Base-by-base conservation (phyloP, 1,140 invertebrate genomes). In the Tigriopus japonicus region DNA sequence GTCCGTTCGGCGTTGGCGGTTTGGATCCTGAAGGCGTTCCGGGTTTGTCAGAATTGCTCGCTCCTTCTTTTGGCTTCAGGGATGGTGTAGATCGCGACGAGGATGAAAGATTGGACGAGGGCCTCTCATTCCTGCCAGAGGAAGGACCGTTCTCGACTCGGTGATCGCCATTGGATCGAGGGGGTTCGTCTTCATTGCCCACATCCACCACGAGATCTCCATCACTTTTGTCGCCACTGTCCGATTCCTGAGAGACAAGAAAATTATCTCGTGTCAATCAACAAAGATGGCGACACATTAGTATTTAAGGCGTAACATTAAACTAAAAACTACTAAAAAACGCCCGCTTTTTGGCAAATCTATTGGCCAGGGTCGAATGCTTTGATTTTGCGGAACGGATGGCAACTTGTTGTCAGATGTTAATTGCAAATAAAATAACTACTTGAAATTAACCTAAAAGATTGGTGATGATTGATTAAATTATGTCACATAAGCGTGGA, bases 161-260 rank as follows among this genome's bases (percentile, higher is more conserved):
- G 64, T 59, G 49, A 42, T 65, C 49, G 9, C 59, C 54, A 45
- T 35, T 55, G 40, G 56, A 59, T 24, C 63, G 49, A 60, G 62
- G 43, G n/a, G 60, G 63, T 14, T 49, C 64, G 42, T 68, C 73
- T 67, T 75, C 74, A 62, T 74, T 71, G 56, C 71, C 72, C 59
- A 76, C 76, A 68, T 77, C 76, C n/a, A 77, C 76, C 35, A 77
- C 76, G 21, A 77, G 65, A 59, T 77, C 76, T 60, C 74, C 71
- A 62, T 77, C 76, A 67, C 73, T 76, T 65, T 76, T 77, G 59
- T 77, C 76, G 17, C 69, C 74, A 65, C 76, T 74, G 68, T 64
- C 73, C 73, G 40, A 75, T 73, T 61, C 60, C 56, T 60, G 43
- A 45, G 28, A 35, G 9, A 35, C 28, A 35, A 35, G 3, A n/a